Conservation (phyloP, 1,140 invertebrate species). For the Helicoverpa armigera region DNA sequence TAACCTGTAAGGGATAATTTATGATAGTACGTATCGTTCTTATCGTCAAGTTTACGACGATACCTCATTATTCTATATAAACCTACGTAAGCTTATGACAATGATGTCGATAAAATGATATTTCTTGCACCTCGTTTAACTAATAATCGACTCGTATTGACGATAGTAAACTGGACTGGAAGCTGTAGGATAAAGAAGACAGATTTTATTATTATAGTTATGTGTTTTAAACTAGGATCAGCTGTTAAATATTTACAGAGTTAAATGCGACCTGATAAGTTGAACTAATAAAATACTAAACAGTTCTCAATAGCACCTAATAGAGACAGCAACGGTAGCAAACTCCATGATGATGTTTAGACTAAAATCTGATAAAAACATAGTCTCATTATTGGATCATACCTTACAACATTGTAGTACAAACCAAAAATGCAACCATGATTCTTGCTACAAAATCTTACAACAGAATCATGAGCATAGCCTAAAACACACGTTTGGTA, state of each 20-base stretch:
- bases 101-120: not conserved
- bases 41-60: constrained; percentile 17
- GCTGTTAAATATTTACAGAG: too few relatives aligned
- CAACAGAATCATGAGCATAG: not conserved
- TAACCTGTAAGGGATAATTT: constrained; percentile 33
- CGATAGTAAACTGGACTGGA: not conserved
- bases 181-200: too few relatives aligned
- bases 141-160: constrained; percentile 3
- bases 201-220: too few relatives aligned
- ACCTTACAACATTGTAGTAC: not conserved
- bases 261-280: too few relatives aligned
- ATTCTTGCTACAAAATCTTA: constrained; percentile 2
- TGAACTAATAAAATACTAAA: too few relatives aligned
- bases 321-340: too few relatives aligned
- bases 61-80: constrained; percentile 15
- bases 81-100: constrained; percentile 12
- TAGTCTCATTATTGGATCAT: too few relatives aligned
- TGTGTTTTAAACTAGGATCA: too few relatives aligned
- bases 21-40: constrained; percentile 21
- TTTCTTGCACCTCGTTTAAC: not conserved
- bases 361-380: too few relatives aligned
- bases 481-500: constrained; percentile 53
- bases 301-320: too few relatives aligned
- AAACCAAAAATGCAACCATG: not conserved
- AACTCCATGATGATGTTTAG: too few relatives aligned